Conservation (phyloP, 2,113 vertebrate genomes). For the Eclectus roratus region DNA sequence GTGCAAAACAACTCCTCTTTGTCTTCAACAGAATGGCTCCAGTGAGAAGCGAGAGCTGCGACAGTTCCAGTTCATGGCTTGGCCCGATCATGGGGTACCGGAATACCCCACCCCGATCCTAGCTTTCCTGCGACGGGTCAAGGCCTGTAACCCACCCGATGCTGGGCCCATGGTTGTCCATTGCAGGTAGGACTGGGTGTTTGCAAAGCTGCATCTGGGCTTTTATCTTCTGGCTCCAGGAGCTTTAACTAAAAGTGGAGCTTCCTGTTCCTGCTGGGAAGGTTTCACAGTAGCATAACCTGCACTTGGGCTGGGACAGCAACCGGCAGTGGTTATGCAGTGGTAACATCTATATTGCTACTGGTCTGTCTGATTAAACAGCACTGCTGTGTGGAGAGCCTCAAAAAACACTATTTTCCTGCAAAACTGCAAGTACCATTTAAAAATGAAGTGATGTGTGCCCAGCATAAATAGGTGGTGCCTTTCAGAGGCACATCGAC, state of each 20-base stretch:
- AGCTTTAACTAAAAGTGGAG: neutral
- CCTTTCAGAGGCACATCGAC: neutral
- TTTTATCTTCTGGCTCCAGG: neutral
- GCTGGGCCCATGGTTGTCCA: constrained; percentile 95
- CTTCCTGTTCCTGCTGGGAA: neutral
- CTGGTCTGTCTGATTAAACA: neutral
- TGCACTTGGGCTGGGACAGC: neutral
- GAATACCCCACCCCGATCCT: constrained; percentile 93
- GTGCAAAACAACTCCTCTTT: neutral
- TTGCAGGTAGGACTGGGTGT: constrained; percentile 84
- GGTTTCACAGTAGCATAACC: neutral
- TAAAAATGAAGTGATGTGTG: neutral
- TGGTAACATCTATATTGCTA: neutral
- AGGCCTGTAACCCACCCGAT: constrained; percentile 89
- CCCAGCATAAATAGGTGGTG: neutral
- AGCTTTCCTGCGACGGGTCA: constrained; percentile 90
- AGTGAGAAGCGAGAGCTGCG: constrained; percentile 93
- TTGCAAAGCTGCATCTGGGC: neutral
- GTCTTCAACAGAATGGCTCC: constrained; percentile 84
- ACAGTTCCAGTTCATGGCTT: constrained; percentile 98
- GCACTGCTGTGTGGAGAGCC: neutral
- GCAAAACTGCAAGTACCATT: neutral
- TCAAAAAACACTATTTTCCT: neutral
- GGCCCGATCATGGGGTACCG: constrained; percentile 96
- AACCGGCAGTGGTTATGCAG: neutral